phyloP scores from a whole-genome alignment of 2,888 invertebrate genomes.

The Parelbella ahira region DNA sequence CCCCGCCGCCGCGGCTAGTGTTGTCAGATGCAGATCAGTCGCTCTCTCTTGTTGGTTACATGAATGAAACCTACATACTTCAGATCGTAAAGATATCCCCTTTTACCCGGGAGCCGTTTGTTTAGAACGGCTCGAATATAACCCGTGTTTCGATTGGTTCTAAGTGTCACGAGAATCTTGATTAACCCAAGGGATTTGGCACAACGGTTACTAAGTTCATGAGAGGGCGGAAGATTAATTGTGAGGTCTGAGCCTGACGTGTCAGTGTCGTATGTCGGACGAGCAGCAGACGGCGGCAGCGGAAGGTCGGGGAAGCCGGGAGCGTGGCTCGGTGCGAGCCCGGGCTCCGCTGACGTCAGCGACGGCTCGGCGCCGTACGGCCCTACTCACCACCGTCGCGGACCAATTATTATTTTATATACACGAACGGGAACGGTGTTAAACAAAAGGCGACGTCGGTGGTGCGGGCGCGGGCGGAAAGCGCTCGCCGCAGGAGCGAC shows the following conservation, averaged over 20 bases:
- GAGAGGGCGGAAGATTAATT: conserved; percentile 59
- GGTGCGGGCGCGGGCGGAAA: conserved; percentile 73
- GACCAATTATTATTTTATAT: conserved; percentile 76
- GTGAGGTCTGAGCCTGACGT: conserved; percentile 54
- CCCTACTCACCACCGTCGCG: conserved; percentile 66
- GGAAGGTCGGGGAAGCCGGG: conserved; percentile 77
- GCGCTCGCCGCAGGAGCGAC: conserved; percentile 78
- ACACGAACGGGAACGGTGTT: conserved; percentile 60
- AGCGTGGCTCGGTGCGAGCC: conserved; percentile 55
- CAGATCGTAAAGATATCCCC: conserved; percentile 47
- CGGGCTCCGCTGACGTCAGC: conserved; percentile 77
- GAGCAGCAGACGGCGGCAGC: conserved; percentile 66
- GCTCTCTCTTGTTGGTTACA: conserved; percentile 62
- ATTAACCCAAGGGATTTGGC: conserved; percentile 54
- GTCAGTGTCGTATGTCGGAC: conserved; percentile 59
- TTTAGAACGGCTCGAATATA: neutral
- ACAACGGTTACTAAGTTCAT: conserved; percentile 38
- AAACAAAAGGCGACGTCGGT: conserved; percentile 71
- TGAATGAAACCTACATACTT: conserved; percentile 73
- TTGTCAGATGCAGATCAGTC: conserved; percentile 69
- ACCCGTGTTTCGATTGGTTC: conserved; percentile 19
- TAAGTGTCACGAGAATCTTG: conserved; percentile 34
- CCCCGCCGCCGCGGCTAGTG: conserved; percentile 55
- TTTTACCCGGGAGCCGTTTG: conserved; percentile 26
- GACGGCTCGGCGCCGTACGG: conserved; percentile 71